Percentiles rank a stretch among this genome's conserved stretches.
These are phyloP conservation scores for Ellobius talpinus DNA, from an alignment of 2,113 vertebrate genomes.

Conservation along the genomic window DNA sequence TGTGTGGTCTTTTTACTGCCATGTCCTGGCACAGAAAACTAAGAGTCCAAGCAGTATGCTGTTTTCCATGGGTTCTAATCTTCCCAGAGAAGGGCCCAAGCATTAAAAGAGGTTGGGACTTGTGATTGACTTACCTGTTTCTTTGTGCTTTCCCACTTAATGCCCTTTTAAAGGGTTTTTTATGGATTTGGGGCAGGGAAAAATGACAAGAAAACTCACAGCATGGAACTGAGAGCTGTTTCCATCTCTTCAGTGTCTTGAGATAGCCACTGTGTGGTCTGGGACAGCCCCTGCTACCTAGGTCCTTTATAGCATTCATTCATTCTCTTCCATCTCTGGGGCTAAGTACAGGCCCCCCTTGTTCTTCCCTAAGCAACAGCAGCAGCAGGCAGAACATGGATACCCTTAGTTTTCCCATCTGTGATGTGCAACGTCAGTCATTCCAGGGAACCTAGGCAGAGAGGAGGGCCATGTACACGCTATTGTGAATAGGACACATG, in stretches of 20 bases:
- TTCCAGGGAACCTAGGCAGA: background rate
- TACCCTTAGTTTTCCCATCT: background rate
- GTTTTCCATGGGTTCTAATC: background rate
- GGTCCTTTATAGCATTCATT: background rate
- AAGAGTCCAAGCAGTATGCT: background rate
- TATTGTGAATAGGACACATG: background rate
- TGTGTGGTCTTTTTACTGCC: background rate
- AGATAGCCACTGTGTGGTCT: background rate
- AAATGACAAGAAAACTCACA: background rate
- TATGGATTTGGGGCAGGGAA: background rate
- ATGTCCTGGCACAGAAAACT: background rate
- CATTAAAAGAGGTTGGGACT: background rate
- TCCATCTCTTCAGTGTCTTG: background rate
- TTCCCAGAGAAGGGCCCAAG: background rate
- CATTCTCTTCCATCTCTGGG: background rate
- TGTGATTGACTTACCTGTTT: background rate
- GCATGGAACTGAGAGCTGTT: background rate
- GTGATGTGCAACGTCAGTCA: background rate
- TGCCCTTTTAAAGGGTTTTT: background rate
- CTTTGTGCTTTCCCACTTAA: background rate
- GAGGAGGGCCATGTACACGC: background rate
- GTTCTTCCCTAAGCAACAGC: background rate
- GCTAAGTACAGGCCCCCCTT: fast-evolving
- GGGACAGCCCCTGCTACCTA: background rate
- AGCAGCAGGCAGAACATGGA: background rate